Base-by-base conservation (phyloP, 2,888 invertebrate species). In the Dicranocentrus wangi region DNA sequence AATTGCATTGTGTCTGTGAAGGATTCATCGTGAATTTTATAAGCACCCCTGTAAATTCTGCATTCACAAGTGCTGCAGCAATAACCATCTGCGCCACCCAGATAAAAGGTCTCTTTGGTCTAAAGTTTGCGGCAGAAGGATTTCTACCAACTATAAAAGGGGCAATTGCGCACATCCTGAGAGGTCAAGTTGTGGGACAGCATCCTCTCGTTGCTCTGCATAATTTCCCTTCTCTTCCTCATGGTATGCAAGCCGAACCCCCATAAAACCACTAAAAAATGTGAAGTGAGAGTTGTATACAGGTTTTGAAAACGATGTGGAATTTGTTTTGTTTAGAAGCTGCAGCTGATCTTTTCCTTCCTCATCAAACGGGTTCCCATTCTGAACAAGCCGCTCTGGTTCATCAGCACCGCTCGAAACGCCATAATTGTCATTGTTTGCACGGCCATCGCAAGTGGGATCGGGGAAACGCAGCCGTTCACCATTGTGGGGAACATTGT, bases 351-450 rank as follows among this genome's bases (percentile, higher is more conserved):
- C n/a, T 75, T 81, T 39, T 73, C 76, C 51, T 83, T 53, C 39
- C 15, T 82, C 17, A 73, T 75, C n/a, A 80, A 80, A 51, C 73
- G 82, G 0, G 55, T 42, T 2, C 72, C 83, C 8, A 53, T 89
- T n/a, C 82, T 91, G 19, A 89, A 91, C 55, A 92, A 93, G 87
- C 88, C 90, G 55, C 90, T 93, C 65, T 94, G 94, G 93, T 91
- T 94, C 87, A 89, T 94, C 55, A 92, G 93, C 80, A 94, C 93
- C 28, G 92, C 93, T 0, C 90, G 94, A 83, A 94, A 94, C 89
- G 94, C 94, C 84, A 90, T 94, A 43, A 92, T 94, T 32, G 94
- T 95, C 65, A 90, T 94, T 23, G 89, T 92, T 19, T 93, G 93
- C 87, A 92, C 92, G 0, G 90, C 91, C 5, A 89, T 93, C 66